Conservation (phyloP, 2,888 invertebrate genomes). For the Coremacera marginata region DNA sequence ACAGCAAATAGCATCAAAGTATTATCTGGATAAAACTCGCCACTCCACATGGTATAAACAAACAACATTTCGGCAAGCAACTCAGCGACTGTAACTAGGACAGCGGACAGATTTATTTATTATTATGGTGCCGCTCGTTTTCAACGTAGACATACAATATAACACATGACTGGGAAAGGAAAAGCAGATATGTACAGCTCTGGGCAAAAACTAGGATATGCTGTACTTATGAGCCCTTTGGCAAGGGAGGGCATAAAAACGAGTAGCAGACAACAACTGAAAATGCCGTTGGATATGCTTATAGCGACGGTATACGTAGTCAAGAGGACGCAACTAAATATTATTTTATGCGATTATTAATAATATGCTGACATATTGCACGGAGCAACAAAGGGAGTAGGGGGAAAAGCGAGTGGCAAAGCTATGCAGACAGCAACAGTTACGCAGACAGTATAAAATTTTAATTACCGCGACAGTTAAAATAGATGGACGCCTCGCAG, state of each 20-base stretch:
- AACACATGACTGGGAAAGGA: not conserved
- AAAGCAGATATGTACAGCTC: not conserved
- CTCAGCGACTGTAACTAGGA: not conserved
- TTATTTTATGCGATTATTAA: conserved; percentile 26
- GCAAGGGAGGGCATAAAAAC: too few relatives aligned
- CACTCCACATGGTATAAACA: not conserved
- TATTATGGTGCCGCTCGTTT: not conserved
- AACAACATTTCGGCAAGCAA: not conserved
- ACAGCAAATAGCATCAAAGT: conserved; percentile 6
- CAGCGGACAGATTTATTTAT: too few relatives aligned
- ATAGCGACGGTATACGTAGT: not conserved
- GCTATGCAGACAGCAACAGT: not conserved
- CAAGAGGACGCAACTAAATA: conserved; percentile 9
- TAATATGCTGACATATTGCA: conserved; percentile 12
- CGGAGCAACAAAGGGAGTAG: not conserved
- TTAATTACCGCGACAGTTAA: conserved; percentile 30
- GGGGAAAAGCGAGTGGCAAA: not conserved
- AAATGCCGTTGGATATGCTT: not conserved
- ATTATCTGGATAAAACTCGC: conserved; percentile 7
- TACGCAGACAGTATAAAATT: conserved; percentile 20
- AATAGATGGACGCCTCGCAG: not conserved
- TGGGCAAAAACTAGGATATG: not conserved
- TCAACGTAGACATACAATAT: not conserved
- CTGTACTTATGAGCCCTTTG: not conserved
- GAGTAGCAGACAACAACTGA: too few relatives aligned